Base-by-base conservation (phyloP, 2,113 vertebrate species). In the Spermophilus dauricus region DNA sequence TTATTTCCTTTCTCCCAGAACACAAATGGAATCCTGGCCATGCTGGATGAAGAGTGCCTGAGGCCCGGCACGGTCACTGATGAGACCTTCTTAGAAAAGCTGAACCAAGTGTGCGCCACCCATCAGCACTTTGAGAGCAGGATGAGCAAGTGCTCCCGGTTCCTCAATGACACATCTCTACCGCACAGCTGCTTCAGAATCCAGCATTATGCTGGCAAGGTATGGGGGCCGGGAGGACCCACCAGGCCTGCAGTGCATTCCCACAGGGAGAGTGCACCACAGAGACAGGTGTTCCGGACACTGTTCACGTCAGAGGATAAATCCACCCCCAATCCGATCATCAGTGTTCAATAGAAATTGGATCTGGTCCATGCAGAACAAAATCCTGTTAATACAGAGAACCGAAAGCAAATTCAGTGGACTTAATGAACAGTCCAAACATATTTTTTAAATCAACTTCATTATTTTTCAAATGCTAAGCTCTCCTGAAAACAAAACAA, bases 121-220 rank as follows among this genome's bases (percentile, higher is more conserved):
- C 99, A 99, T 98, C 99, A 99, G 98, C 99, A 99, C 97, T 99
- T 99, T 96, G 99, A 99, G 98, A 99, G 99, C 98, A 99, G 99
- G 92, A 99, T 99, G 98, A 99, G 99, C 99, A 99, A 99, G 98
- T 99, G 99, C 89, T 99, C 99, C 1, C 99, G 99, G 93, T 99
- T 99, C 97, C 99, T 99, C 92, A 99, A 99, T 0, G 99, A 99
- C 98, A 99, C 99, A 73, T 99, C 99, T 48, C 98, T 99, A 98
- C 99, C 99, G 3, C 99, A 99, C 99, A 99, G 98, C 98, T 99
- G 99, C 98, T 99, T 99, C 98, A 99, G 99, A 81, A 99, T 99
- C 94, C 99, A 99, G 97, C 99, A 99, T 97, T 99, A 99, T 0
- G 99, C 99, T 4, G 99, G 99, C 98, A 99, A 99, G 99, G 99